These are phyloP conservation scores for Narcine bancroftii DNA, from an alignment of 2,113 vertebrate genomes.

Conservation along the genomic window DNA sequence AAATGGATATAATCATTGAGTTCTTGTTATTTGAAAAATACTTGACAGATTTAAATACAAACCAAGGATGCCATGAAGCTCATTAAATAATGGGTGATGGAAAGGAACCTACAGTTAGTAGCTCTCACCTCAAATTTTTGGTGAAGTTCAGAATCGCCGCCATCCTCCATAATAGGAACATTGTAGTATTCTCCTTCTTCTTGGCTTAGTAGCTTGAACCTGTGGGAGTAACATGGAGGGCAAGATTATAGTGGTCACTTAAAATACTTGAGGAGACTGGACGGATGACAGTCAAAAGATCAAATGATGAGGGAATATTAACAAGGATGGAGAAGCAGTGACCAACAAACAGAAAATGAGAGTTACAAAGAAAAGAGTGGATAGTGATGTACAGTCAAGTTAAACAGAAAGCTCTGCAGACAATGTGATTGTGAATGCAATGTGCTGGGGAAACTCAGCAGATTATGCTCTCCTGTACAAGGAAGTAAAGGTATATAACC, in stretches of 20 bases:
- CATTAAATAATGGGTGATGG: not conserved
- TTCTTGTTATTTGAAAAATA: not conserved
- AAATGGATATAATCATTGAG: not conserved
- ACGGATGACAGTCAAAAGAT: not conserved
- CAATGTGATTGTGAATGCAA: too few relatives aligned
- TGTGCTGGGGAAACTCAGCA: too few relatives aligned
- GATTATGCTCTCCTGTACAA: too few relatives aligned
- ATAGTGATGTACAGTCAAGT: too few relatives aligned
- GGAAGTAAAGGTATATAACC: too few relatives aligned
- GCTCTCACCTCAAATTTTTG: constrained; percentile 91
- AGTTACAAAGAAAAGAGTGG: not conserved
- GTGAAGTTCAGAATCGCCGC: constrained; percentile 76
- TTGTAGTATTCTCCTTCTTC: constrained; percentile 96
- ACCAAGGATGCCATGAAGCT: not conserved
- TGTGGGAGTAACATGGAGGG: constrained; percentile 42
- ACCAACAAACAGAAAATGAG: not conserved
- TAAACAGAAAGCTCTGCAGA: too few relatives aligned
- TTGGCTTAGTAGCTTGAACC: constrained; percentile 91
- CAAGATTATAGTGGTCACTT: not conserved
- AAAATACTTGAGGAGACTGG: not conserved
- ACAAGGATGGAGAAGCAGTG: not conserved
- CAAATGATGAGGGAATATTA: not conserved
- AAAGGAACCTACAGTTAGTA: not conserved
- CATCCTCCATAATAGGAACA: constrained; percentile 85
- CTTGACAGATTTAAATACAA: too few relatives aligned